Evolutionary conservation across 92 coral and sea anemone species (phyloP).

Genomic region (Epizoanthus illoricatus): DNA sequence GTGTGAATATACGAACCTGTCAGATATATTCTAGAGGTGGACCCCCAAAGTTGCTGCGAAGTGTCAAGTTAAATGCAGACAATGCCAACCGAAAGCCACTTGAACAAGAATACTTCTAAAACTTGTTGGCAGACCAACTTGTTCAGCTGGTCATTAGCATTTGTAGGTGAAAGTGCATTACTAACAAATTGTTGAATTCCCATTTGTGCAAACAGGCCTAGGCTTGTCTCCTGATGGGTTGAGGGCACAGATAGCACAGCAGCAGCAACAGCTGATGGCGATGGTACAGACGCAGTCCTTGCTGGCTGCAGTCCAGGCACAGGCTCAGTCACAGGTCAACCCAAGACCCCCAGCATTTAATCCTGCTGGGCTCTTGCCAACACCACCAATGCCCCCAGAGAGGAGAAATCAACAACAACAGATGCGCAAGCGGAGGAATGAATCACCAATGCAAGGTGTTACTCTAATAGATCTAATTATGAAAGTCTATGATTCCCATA

Average conservation of each 20-base stretch:
- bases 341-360: conserved; percentile 36
- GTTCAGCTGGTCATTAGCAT: too few species aligned
- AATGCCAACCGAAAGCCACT: too few species aligned
- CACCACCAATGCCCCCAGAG: conserved; percentile 46
- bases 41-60: too few species aligned
- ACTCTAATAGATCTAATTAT: too few species aligned
- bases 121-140: too few species aligned
- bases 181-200: neutral
- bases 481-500: too few species aligned
- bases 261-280: conserved; percentile 93
- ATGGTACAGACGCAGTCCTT: conserved; percentile 97
- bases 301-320: conserved; percentile 94
- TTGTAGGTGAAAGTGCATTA: too few species aligned
- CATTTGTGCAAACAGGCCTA: conserved; percentile 18
- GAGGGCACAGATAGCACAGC: conserved; percentile 80
- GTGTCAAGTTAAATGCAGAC: too few species aligned
- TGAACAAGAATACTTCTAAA: too few species aligned
- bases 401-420: conserved; percentile 57
- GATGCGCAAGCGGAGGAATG: conserved; percentile 72
- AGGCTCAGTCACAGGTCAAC: conserved; percentile 65
- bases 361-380: conserved; percentile 48
- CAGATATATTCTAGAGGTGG: too few species aligned
- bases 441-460: conserved; percentile 26
- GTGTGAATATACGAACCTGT: too few species aligned
- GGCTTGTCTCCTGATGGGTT: conserved; percentile 48